Conservation (phyloP, 2,888 invertebrate genomes). For the Acleris holmiana region DNA sequence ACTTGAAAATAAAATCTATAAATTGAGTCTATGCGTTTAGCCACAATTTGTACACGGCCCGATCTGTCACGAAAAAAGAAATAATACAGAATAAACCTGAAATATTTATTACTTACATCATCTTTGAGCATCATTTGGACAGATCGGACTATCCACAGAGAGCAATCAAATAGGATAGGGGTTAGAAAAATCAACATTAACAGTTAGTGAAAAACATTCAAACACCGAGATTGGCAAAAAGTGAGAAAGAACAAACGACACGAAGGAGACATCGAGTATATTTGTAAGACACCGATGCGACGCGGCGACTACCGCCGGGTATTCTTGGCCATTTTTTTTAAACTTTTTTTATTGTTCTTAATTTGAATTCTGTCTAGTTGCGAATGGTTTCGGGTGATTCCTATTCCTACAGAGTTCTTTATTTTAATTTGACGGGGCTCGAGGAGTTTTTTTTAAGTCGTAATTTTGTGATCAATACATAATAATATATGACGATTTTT, state of each 20-base stretch:
- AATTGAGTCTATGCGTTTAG: conserved; percentile 23
- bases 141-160: conserved; percentile 43
- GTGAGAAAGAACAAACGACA: conserved; percentile 76
- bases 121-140: background rate
- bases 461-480: too few species aligned
- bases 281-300: conserved; percentile 79
- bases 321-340: conserved; percentile 67
- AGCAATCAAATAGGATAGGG: conserved; percentile 58
- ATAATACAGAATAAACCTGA: too few species aligned
- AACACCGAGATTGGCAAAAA: conserved; percentile 82
- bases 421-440: background rate
- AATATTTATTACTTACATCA: background rate
- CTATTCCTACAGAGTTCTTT: background rate
- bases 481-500: too few species aligned
- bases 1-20: background rate
- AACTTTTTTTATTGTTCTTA: conserved; percentile 33
- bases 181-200: conserved; percentile 79
- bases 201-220: conserved; percentile 84
- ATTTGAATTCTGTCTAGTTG: conserved; percentile 31
- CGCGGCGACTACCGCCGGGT: conserved; percentile 78
- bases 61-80: conserved; percentile 9
- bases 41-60: conserved; percentile 37
- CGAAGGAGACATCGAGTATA: conserved; percentile 76
- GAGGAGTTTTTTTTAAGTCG: background rate
- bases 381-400: conserved; percentile 22